Base-by-base conservation (phyloP, 2,113 vertebrate genomes). In the Apteryx owenii region DNA sequence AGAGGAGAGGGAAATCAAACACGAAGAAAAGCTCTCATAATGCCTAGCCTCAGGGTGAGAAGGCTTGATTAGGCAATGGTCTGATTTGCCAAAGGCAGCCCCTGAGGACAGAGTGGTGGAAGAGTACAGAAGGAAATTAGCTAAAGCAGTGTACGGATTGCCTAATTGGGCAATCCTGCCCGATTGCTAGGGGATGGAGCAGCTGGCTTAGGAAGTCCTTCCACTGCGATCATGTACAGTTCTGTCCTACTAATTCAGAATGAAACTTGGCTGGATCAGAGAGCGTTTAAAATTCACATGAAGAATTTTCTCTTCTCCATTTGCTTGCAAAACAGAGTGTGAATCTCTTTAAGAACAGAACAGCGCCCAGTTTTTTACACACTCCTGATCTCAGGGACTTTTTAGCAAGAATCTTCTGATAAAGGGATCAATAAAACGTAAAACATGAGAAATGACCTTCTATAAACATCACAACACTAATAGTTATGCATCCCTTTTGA, bases 221-320 rank as follows among this genome's bases (percentile, higher is more conserved):
- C 88, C 91, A 82, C 40, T 75, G 70, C 93, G 65, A 85, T 62
- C 89, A 82, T 38, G 36, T 81, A 54, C 58, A 4, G 2, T 72
- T 78, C 42, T 71, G 84, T 80, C 81, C 77, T 2, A 9, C 36
- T 83, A 36, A 11, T 56, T 95, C 88, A 93, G 81, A 96, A 44
- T 8, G 94, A 95, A 97, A 96, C 89, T 89, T 94, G 92, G 77
- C 78, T 20, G 6, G 25, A 89, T 78, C 25, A 85, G 58, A 17
- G n/a, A n/a, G 42, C 0, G 7, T 91, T 95, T 82, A 23, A 90
- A 84, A 90, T 88, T 50, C 64, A 88, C 23, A 36, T 31, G 38
- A 80, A 76, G n/a, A n/a, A 22, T 91, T 92, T 88, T 90, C 88
- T 96, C 96, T 96, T 96, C 95, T 96, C 93, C 58, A 66, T 86